Percentiles rank a stretch among this genome's conserved stretches.
Evolutionary conservation across 2,113 vertebrate species (phyloP).

Genomic region (Onychostoma macrolepis): DNA sequence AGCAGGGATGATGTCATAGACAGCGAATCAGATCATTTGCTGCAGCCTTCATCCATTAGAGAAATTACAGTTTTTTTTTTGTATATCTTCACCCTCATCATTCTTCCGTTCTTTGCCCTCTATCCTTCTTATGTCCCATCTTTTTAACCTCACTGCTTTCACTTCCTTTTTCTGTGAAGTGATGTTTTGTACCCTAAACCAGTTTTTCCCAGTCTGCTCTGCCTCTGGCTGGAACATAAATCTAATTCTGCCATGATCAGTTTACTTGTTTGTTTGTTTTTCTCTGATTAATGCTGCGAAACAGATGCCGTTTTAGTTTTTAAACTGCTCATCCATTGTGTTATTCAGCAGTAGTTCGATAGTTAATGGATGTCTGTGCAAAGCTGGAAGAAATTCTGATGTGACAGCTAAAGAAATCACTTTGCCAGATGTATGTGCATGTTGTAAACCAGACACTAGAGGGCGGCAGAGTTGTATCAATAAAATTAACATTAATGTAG

Average conservation of each 20-base stretch:
- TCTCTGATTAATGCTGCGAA: neutral
- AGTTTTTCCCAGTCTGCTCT: neutral
- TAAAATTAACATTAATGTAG: neutral
- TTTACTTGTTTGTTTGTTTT: neutral
- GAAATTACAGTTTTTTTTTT: neutral
- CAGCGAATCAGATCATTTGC: constrained; percentile 65
- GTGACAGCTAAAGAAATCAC: constrained; percentile 8
- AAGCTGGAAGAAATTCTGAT: neutral
- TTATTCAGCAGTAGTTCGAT: neutral
- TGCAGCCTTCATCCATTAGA: constrained; percentile 29
- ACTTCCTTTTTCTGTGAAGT: neutral
- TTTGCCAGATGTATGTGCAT: constrained; percentile 15
- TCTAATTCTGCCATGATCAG: neutral
- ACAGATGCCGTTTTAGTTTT: neutral
- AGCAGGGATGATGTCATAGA: constrained; percentile 71
- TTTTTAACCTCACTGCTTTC: neutral
- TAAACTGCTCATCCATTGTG: neutral
- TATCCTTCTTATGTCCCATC: neutral
- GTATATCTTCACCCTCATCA: neutral
- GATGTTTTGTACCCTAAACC: neutral
- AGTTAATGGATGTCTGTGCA: neutral
- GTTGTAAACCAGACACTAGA: constrained; percentile 12
- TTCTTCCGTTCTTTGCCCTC: neutral
- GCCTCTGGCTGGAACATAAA: neutral
- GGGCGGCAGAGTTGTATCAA: neutral